Evolutionary conservation across 1,140 invertebrate genomes (phyloP).

Genomic region (Holotrichia oblita): DNA sequence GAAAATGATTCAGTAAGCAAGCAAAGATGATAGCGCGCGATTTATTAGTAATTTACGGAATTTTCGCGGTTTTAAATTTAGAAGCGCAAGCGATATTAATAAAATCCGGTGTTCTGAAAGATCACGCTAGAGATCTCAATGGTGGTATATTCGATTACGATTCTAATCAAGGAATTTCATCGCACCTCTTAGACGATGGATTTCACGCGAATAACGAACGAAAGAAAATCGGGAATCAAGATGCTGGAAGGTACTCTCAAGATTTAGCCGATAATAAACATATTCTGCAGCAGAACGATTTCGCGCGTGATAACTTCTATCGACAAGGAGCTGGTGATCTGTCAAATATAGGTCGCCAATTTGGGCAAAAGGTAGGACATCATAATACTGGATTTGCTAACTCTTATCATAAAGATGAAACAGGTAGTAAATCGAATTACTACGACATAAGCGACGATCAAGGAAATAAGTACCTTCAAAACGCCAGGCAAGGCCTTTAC

Average conservation of each 20-base stretch:
- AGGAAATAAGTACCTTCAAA: slow-evolving; percentile 65
- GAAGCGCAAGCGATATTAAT: slow-evolving; percentile 15
- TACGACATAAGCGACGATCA: slow-evolving; percentile 71
- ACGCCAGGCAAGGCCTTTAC: slow-evolving; percentile 60
- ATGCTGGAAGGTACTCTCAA: slow-evolving; percentile 52
- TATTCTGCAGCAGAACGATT: slow-evolving; percentile 50
- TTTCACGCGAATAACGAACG: slow-evolving; percentile 54
- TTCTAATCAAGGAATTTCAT: slow-evolving; percentile 44
- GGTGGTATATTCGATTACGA: slow-evolving; percentile 14
- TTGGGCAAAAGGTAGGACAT: slow-evolving; percentile 70
- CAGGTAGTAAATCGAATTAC: slow-evolving; percentile 70
- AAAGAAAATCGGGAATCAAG: slow-evolving; percentile 50
- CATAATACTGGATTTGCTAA: slow-evolving; percentile 72
- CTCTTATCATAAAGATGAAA: slow-evolving; percentile 73
- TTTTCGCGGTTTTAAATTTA: background rate
- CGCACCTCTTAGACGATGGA: slow-evolving; percentile 50
- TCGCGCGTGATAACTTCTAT: slow-evolving; percentile 53
- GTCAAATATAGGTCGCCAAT: slow-evolving; percentile 61
- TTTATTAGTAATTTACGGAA: background rate
- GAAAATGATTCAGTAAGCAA: background rate
- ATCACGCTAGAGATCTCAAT: background rate
- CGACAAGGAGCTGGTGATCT: slow-evolving; percentile 49
- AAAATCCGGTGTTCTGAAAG: background rate
- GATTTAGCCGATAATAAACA: slow-evolving; percentile 50
- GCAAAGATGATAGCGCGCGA: background rate